Evolutionary conservation across 2,888 invertebrate species (phyloP), one percentile per base, ranked within the genome.

Genomic region (Rhodophaea formosa): DNA sequence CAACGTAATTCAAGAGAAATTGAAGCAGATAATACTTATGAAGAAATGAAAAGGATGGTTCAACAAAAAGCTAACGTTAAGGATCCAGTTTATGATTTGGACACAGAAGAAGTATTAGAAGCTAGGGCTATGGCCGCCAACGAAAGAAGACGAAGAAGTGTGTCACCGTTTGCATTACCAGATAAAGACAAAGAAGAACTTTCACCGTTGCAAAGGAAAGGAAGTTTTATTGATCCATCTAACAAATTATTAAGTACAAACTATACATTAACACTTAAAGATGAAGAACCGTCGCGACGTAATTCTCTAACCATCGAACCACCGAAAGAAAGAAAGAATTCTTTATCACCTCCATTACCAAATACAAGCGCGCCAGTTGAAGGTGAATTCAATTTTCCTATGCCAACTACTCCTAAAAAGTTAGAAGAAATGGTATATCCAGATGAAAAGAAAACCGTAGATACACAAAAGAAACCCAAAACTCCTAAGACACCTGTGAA

Each of bases 131-230:
- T 80, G 59, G 91, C 85, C 55, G 90, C 86, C 17, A 82, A 76
- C 67, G 91, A 91, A 70, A 82, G 91, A 66, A 79, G 92, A 63
- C 80, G 92, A 14, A 79, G 92, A 65, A 92, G 92, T 80, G 88
- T 92, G 71, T 92, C 92, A 47, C 92, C 92, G 7, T 92, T 92
- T 72, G 92, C 92, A 14, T 44, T 92, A 62, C 88, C 82, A 53
- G 88, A 86, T 15, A 88, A 85, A 71, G 89, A 89, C 55, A 88
- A 85, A 71, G 89, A 89, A 56, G 90, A 88, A 67, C 53, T 73
- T 14, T 65, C 58, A 57, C 70, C 66, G 57, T 71, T 92, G 43
- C 77, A 86, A 71, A 80, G 91, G 16, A 92, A 88, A 73, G 88
- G 90, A 57, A 92, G 91, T 66, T 92, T 92, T 62, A 84, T 88